phyloP scores from a whole-genome alignment of 1,140 invertebrate genomes.

The Drosophila nigromelanica region DNA sequence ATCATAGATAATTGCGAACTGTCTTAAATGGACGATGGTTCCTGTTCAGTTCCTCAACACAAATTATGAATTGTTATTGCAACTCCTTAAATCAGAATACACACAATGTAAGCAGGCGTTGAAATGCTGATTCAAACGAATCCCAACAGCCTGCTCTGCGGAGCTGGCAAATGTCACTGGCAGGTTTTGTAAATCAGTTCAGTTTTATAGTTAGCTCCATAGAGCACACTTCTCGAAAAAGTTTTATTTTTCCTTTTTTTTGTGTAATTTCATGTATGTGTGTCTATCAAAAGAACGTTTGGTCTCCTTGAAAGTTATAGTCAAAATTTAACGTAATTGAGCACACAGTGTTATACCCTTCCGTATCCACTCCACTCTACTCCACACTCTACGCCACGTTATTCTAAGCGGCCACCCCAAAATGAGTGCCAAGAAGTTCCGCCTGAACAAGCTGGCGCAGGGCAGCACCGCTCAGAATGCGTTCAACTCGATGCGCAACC shows the following conservation, averaged over 20 bases:
- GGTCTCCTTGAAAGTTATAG: background rate
- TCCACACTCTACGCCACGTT: background rate
- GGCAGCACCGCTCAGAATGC: constrained; percentile 1
- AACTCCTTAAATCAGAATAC: no score
- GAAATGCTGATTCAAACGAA: no score
- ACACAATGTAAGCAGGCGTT: no score
- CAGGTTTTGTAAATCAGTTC: background rate
- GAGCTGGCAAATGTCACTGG: background rate
- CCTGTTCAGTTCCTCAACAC: no score
- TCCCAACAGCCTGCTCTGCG: no score
- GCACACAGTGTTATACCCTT: background rate
- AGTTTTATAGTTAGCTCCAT: constrained; percentile 35
- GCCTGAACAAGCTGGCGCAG: constrained; percentile 11
- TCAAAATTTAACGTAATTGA: constrained; percentile 24
- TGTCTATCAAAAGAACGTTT: background rate
- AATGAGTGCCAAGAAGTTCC: constrained; percentile 25
- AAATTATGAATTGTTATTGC: no score
- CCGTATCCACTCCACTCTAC: no score
- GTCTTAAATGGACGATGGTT: no score
- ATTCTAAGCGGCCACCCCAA: background rate
- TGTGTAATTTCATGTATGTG: constrained; percentile 21
- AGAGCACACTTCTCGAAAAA: constrained; percentile 29
- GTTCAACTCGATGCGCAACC: background rate
- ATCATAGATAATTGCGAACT: no score
- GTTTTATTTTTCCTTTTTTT: constrained; percentile 30